These are phyloP conservation scores for Ochlodes sylvanus DNA, from an alignment of 2,888 invertebrate species.

Conservation along the genomic window DNA sequence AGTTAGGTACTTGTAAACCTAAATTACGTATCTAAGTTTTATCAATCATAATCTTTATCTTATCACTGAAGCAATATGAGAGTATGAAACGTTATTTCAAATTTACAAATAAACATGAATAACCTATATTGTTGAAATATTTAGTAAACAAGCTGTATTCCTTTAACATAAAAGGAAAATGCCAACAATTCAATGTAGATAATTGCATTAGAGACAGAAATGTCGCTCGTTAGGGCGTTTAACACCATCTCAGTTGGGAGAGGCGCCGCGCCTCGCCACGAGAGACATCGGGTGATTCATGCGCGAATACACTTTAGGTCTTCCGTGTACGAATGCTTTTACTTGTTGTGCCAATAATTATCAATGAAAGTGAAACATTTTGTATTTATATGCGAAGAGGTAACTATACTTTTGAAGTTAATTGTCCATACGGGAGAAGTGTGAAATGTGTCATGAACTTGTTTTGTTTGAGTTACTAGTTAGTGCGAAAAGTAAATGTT, in stretches of 20 bases:
- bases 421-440: too few relatives aligned
- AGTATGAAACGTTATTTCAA: neutral
- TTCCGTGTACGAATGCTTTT: neutral
- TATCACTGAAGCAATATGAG: neutral
- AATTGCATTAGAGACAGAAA: conserved; percentile 23
- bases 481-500: too few relatives aligned
- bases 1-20: too few relatives aligned
- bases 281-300: conserved; percentile 14
- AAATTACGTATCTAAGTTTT: neutral
- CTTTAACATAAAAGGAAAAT: conserved; percentile 15
- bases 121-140: conserved; percentile 8
- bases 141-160: conserved; percentile 8
- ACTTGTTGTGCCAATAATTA: neutral
- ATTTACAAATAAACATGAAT: neutral
- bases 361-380: neutral
- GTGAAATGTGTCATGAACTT: too few relatives aligned
- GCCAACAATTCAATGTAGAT: conserved; percentile 24
- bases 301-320: neutral
- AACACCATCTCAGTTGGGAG: conserved; percentile 9
- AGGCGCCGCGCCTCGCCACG: neutral
- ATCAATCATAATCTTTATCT: neutral
- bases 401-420: too few relatives aligned
- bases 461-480: too few relatives aligned
- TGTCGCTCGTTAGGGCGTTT: conserved; percentile 15
- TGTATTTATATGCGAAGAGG: too few relatives aligned